Evolutionary conservation across 2,797 vertebrate species (phyloP).

Genomic region (Hirundo rustica): DNA sequence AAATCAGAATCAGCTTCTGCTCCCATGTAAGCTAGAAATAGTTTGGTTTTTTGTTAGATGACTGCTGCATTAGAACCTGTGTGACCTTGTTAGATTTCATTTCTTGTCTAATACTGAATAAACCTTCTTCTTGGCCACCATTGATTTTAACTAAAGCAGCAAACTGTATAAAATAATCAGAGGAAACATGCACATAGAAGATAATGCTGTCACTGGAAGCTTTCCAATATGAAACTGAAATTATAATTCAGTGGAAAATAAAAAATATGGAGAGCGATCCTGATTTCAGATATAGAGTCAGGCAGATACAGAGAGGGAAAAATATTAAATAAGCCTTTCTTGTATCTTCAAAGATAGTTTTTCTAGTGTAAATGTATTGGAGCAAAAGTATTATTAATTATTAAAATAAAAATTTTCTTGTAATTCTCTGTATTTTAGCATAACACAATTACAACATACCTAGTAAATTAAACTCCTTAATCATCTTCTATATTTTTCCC

Average conservation of each 20-base stretch:
- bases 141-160: neutral
- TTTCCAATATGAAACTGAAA: neutral
- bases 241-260: neutral
- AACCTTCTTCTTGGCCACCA: neutral
- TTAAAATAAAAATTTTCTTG: slow-evolving; percentile 5
- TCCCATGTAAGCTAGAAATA: neutral
- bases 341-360: slow-evolving; percentile 39
- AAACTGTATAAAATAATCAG: neutral
- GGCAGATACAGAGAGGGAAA: neutral
- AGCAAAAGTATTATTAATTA: slow-evolving; percentile 50
- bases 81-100: neutral
- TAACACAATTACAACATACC: slow-evolving; percentile 59
- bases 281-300: slow-evolving; percentile 38
- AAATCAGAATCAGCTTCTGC: neutral
- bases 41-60: neutral
- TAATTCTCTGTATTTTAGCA: slow-evolving; percentile 58
- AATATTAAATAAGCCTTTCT: neutral
- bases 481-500: slow-evolving; percentile 32
- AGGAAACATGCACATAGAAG: neutral
- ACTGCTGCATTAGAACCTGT: neutral
- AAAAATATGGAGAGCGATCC: slow-evolving; percentile 27
- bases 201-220: neutral
- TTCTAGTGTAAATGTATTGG: slow-evolving; percentile 32
- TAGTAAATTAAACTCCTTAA: slow-evolving; percentile 73
- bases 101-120: neutral